Evolutionary conservation across 2,113 vertebrate genomes (phyloP).

Genomic region (Corythaeola cristata): DNA sequence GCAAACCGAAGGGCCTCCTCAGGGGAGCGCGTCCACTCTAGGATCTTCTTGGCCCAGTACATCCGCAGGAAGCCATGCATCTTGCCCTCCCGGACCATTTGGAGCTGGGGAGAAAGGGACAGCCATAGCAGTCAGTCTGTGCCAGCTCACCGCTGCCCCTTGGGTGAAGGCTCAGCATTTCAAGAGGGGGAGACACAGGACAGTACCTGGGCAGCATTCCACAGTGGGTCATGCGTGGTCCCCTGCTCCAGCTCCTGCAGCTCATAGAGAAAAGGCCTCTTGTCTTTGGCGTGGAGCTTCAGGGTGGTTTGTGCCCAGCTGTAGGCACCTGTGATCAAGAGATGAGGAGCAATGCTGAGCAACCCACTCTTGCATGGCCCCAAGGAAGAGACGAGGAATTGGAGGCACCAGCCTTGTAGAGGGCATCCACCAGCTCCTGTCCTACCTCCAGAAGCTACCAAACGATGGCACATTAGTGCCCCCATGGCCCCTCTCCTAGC

Average conservation of each 20-base stretch:
- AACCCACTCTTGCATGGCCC: neutral
- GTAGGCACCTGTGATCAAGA: slow-evolving; percentile 66
- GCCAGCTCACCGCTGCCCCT: neutral
- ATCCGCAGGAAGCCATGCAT: slow-evolving; percentile 89
- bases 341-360: neutral
- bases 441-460: neutral
- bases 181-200: rapidly evolving
- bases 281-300: slow-evolving; percentile 80
- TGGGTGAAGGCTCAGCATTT: neutral
- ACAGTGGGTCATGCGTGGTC: slow-evolving; percentile 82
- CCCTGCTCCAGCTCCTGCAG: slow-evolving; percentile 80
- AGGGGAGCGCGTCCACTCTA: slow-evolving; percentile 87
- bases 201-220: slow-evolving; percentile 86
- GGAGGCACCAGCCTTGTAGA: neutral
- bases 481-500: neutral
- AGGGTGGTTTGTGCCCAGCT: slow-evolving; percentile 85
- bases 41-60: slow-evolving; percentile 95
- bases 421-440: neutral
- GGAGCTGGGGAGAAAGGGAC: slow-evolving; percentile 9
- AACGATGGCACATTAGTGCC: neutral
- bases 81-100: slow-evolving; percentile 86
- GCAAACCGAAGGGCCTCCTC: slow-evolving; percentile 84
- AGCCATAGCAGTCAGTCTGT: rapidly evolving
- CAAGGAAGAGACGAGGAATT: neutral
- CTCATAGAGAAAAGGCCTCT: slow-evolving; percentile 76